Base-by-base conservation (phyloP, 2,797 vertebrate species). In the Lithobates sylvaticus region DNA sequence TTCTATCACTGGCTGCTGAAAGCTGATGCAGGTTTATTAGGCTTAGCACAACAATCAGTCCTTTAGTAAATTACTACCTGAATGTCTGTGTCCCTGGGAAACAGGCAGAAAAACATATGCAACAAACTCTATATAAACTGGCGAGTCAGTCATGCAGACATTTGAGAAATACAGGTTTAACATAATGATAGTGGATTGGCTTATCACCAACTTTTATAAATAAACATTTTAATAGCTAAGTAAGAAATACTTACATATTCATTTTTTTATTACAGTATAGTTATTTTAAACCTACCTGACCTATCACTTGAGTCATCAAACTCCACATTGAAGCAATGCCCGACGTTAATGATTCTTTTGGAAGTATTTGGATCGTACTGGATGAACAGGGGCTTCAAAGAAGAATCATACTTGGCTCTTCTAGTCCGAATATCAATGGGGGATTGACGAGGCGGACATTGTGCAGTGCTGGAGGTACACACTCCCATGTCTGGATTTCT, bases 251-350 rank as follows among this genome's bases (percentile, higher is more conserved):
- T 65, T 65, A n/a, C 10, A 65, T n/a, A 65, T 65, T 65, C 8
- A 26, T 65, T 65, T 13, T 13, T 26, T 65, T 8, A 65, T 65
- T 65, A 18, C 21, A 21, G 27, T 3, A 18, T 36, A 21, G 27
- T 3, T 32, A 54, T 5, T 72, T 34, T 68, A 5, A 54, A 78
- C 74, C 16, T 83, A 96, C 96, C 93, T 90, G 96, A 96, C 85
- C 64, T 91, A 91, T 96, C 90, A 68, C 21, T 67, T 88, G 94
- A 93, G 54, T 96, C 96, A 0, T 58, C 42, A 92, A 93, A 96
- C 91, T 94, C 94, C 88, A 96, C 95, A 91, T 96, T 95, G 90
- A 96, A 90, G 88, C 95, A 96, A 89, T 95, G 94, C 76, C 96
- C 96, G 72, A 93, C 95, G 92, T 96, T 96, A 88, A 94, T 89